Conservation (phyloP, 2,797 vertebrate species). For the Sandelia bainsii region DNA sequence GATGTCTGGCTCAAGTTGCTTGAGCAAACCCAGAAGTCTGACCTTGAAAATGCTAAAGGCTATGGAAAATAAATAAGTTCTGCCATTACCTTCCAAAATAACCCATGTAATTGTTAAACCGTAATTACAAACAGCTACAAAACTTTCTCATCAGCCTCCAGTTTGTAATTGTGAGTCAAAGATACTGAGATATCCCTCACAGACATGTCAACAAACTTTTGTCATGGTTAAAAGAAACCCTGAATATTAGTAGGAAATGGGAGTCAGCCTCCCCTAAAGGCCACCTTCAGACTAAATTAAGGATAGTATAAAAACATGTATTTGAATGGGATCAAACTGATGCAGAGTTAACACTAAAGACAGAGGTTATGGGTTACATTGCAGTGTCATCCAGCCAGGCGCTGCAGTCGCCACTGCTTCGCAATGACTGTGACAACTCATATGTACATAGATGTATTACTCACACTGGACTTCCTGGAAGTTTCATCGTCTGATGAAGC, state of each 20-base stretch:
- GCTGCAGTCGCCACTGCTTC: too few species aligned
- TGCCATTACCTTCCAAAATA: neutral
- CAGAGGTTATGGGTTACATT: too few species aligned
- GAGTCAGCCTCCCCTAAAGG: neutral
- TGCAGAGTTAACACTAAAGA: too few species aligned
- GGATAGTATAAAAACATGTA: too few species aligned
- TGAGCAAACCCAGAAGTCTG: neutral
- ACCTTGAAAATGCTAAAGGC: neutral
- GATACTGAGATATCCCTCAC: neutral
- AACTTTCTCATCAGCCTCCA: neutral
- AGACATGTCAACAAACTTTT: neutral
- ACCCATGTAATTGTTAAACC: neutral
- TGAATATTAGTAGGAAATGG: neutral
- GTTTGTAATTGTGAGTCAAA: neutral
- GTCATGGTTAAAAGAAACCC: neutral
- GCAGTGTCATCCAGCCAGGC: too few species aligned
- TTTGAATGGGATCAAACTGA: too few species aligned
- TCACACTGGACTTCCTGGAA: neutral
- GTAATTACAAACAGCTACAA: neutral
- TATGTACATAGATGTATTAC: neutral
- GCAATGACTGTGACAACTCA: neutral
- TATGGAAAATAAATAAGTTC: neutral
- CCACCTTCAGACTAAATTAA: neutral
- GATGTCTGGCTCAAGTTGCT: neutral
- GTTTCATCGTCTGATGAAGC: conserved; percentile 13